Percentiles rank a stretch among this genome's conserved stretches.
These are phyloP conservation scores for Fringilla coelebs DNA, from an alignment of 2,797 vertebrate genomes.

Conservation along the genomic window DNA sequence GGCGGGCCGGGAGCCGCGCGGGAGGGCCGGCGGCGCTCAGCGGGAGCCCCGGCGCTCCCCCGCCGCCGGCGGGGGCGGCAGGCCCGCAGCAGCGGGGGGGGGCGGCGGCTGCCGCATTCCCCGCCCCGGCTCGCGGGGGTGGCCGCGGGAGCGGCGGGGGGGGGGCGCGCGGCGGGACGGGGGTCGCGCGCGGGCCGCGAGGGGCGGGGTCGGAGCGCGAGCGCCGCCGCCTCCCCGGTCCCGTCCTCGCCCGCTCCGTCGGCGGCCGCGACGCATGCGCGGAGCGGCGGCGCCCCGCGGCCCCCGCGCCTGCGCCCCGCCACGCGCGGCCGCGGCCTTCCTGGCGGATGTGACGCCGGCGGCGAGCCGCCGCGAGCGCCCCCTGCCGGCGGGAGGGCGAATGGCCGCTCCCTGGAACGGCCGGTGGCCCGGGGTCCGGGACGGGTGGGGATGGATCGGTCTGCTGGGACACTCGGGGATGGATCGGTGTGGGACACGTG, in stretches of 20 bases:
- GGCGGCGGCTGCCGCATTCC: neutral
- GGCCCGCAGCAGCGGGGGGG: neutral
- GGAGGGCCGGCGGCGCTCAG: neutral
- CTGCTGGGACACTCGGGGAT: no score
- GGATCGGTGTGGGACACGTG: no score
- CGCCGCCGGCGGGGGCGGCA: neutral
- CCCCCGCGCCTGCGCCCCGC: neutral
- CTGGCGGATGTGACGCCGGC: neutral
- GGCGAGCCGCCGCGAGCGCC: accelerated
- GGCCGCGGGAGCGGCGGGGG: neutral
- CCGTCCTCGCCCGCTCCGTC: neutral
- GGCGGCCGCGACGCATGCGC: neutral
- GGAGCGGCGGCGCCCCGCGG: neutral
- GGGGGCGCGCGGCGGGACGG: neutral
- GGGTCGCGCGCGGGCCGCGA: neutral
- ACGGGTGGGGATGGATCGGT: neutral
- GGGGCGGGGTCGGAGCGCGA: neutral
- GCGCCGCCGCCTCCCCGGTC: neutral
- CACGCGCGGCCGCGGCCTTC: neutral
- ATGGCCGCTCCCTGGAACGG: accelerated
- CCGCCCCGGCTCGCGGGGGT: neutral
- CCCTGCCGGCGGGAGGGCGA: neutral
- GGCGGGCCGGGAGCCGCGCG: neutral
- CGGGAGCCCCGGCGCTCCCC: neutral
- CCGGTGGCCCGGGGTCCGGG: neutral